Base-by-base conservation (phyloP, 1,140 invertebrate genomes). In the Bombus affinis region DNA sequence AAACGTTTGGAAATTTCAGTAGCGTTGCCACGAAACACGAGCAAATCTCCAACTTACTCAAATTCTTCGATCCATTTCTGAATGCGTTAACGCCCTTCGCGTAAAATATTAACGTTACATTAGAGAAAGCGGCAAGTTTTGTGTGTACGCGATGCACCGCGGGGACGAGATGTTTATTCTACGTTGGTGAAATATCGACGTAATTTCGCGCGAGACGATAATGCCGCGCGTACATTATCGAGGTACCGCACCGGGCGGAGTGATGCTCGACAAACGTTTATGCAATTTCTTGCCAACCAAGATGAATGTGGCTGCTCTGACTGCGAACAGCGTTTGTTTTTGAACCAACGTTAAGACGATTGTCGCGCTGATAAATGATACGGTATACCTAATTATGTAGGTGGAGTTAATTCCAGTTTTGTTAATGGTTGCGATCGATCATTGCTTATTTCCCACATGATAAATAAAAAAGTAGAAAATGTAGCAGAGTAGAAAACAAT, bases 151-250 rank as follows among this genome's bases (percentile, higher is more conserved):
- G 68, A 47, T 39, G 18, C n/a, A 25, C n/a, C 13, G 25, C 59
- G 12, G 18, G 10, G 5, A 39, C 53, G 57, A 32, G 65, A 25
- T 76, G 72, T 83, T 83, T 83, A 76, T 83, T 74, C 81, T n/a
- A 32, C 25, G n/a, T 62, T 28, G 32, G 65, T 77, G 73, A 83
- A 77, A 83, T 83, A 83, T 83, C 81, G 73, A 77, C 81, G 73
- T 83, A 83, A 83, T 83, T 57, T 77, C 44, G 44, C 59, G 44
- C 62, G 42, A 83, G 81, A 70, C 62, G 81, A 83, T 83, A 77
- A 83, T 68, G 47, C 62, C 44, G 4, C 18, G 57, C 44, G 73
- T 53, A n/a, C 44, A 83, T 83, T 83, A 83, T 83, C 81, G 62
- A 57, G 59, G 39, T 32, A 66, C 53, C n/a, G 44, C 37, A 32